Evolutionary conservation across 2,888 invertebrate genomes (phyloP), one percentile per base, ranked within the genome.

Genomic region (Erebia aethiops): DNA sequence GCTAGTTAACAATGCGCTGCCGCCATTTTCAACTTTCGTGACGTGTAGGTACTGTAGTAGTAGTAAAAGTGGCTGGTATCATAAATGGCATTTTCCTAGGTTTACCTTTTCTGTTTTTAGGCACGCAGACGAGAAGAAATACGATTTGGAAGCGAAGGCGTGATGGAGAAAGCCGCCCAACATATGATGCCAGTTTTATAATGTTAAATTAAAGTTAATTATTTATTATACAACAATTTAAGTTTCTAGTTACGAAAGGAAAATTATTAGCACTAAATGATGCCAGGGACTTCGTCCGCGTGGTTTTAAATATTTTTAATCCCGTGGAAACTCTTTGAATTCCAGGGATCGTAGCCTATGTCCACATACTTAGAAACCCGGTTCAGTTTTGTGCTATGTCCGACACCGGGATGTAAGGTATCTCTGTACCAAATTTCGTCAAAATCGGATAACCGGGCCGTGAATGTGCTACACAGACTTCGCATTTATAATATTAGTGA

Each of bases 121-220:
- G 91, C 82, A 91, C 72, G 87, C 88, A 69, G 85, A 87, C 65
- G 88, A 90, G 82, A 93, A 92, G 86, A 92, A 91, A 80, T 92
- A 91, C 82, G 88, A 90, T 76, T 74, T 92, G 81, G 87, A 91
- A 77, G 83, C 84, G 71, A 92, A 91, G 80, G 87, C 85, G 86
- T 92, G 87, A 91, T 79, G 80, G 75, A 70, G 62, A 64, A 66
- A 70, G 67, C 67, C 26, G 57, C 51, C 58, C 16, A 35, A 43
- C 43, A 16, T 70, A 49, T 70, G 71, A 76, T 77, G 73, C 76
- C 77, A 76, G 62, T 67, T 69, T 67, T 61, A 46, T 43, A 43
- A 41, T 60, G 16, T 62, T 13, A 49, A 49, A 16, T 62, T 35
- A 7, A 35, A 46, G 13, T 49, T 62, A 14, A 46, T 62, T 49